phyloP scores from a whole-genome alignment of 2,888 invertebrate species.

The Cephus rjabovi region DNA sequence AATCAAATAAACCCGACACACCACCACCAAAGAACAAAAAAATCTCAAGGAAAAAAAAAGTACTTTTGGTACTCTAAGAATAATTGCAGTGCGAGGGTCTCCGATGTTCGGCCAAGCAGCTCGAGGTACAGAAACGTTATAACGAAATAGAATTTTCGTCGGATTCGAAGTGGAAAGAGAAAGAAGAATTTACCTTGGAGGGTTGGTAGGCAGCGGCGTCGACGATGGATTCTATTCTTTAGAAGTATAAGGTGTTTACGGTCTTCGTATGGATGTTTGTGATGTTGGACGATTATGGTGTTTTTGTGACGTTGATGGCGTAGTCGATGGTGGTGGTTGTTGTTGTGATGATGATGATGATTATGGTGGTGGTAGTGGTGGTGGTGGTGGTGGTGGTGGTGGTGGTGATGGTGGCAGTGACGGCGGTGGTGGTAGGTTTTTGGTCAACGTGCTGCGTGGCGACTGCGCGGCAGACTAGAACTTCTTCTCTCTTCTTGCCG shows the following conservation, averaged over 20 bases:
- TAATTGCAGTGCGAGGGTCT: not conserved
- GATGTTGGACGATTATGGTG: constrained; percentile 19
- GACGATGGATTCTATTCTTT: constrained; percentile 19
- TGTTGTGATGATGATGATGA: constrained; percentile 7
- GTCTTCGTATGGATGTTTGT: not conserved
- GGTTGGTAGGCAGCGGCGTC: constrained; percentile 49
- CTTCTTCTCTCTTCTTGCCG: constrained; percentile 36
- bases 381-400: constrained; percentile 19
- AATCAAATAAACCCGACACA: not conserved
- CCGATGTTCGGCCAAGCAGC: not conserved
- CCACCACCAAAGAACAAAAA: not conserved
- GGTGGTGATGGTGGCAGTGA: constrained; percentile 14
- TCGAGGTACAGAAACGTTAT: not conserved
- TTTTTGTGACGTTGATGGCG: constrained; percentile 32
- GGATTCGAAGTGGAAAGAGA: not conserved
- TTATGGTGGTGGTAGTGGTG: constrained; percentile 14
- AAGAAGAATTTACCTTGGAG: constrained; percentile 49
- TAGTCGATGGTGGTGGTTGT: constrained; percentile 28
- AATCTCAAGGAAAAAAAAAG: constrained; percentile 3
- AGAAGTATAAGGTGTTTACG: not conserved
- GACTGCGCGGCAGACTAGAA: constrained; percentile 54
- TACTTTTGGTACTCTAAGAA: not conserved
- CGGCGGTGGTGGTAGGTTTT: constrained; percentile 23
- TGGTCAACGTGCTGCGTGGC: constrained; percentile 51
- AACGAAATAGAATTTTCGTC: not conserved